Evolutionary conservation across 2,797 vertebrate genomes (phyloP).

Genomic region (Ctenosaura bakeri): DNA sequence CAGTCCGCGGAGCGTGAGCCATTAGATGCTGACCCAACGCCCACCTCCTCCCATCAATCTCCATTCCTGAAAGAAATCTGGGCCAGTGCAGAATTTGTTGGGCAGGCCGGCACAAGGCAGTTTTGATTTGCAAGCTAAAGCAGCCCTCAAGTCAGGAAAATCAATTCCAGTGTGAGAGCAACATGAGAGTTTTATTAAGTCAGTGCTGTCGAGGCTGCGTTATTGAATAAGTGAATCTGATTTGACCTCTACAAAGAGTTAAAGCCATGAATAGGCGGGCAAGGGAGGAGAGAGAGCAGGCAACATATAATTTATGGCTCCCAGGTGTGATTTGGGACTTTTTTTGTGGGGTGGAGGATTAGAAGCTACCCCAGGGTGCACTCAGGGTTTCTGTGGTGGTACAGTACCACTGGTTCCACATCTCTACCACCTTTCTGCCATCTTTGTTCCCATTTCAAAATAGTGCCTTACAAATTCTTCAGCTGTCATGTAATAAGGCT

Average conservation of each 20-base stretch:
- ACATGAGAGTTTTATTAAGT: constrained; percentile 80
- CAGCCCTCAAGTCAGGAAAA: constrained; percentile 75
- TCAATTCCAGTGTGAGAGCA: constrained; percentile 77
- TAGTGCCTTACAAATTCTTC: not conserved
- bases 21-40: constrained; percentile 74
- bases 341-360: no score
- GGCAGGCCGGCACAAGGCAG: constrained; percentile 61
- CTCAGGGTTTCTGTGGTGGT: not conserved
- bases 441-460: not conserved
- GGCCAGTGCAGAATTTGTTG: constrained; percentile 61
- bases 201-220: constrained; percentile 73
- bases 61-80: constrained; percentile 68
- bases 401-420: no score
- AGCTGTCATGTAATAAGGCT: no score
- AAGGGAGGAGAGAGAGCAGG: no score
- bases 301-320: not conserved
- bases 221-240: constrained; percentile 76
- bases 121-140: constrained; percentile 78
- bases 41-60: constrained; percentile 75
- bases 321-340: no score
- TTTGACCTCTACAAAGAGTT: constrained; percentile 76
- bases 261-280: constrained; percentile 58
- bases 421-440: not conserved
- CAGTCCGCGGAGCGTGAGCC: constrained; percentile 67
- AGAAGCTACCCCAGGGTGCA: not conserved